Evolutionary conservation across 2,113 vertebrate species (phyloP), one percentile per base, ranked within the genome.

Genomic region (Dasyprocta punctata): DNA sequence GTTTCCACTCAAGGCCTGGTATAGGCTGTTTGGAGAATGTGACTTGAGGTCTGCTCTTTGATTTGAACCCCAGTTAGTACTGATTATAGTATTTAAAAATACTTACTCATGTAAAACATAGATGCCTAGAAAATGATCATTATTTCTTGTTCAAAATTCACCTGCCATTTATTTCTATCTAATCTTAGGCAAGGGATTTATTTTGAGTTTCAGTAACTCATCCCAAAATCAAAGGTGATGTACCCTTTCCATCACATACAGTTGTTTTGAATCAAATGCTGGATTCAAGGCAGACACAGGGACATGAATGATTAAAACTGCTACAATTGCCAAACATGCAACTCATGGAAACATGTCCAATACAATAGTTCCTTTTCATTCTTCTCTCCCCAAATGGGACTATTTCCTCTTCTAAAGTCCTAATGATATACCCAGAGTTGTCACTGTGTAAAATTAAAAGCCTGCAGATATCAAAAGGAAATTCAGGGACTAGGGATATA

Each of bases 151-250:
- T 65, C 44, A 67, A 92, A 69, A 81, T 56, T 86, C 30, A 56
- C 26, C 67, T 73, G 30, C 30, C 22, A 61, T 56, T 71, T 81
- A 56, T 24, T 81, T 61, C 20, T 58, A 73, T 81, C 41, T 65
- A 86, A 61, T 78, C 20, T 61, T n/a, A n/a, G 22, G 16, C 16
- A 63, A 77, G 6, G 14, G 60, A 44, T 60, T n/a, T 89, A 83
- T 87, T 89, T 58, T 84, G 80, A 95, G 47, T 54, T 86, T 93
- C 13, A 85, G 28, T 61, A 80, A 56, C 52, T 89, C 58, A 52
- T 89, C 19, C 78, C 44, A 78, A 78, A 78, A 69, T 52, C 85
- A 19, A 81, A 49, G 33, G 28, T 41, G 30, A 84, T 89, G 49
- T 60, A 61, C 71, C 52, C 30, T 69, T 33, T 38, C 26, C 16